These are phyloP conservation scores for Myrmecophaga tridactyla DNA, from an alignment of 2,113 vertebrate species.

Conservation along the genomic window DNA sequence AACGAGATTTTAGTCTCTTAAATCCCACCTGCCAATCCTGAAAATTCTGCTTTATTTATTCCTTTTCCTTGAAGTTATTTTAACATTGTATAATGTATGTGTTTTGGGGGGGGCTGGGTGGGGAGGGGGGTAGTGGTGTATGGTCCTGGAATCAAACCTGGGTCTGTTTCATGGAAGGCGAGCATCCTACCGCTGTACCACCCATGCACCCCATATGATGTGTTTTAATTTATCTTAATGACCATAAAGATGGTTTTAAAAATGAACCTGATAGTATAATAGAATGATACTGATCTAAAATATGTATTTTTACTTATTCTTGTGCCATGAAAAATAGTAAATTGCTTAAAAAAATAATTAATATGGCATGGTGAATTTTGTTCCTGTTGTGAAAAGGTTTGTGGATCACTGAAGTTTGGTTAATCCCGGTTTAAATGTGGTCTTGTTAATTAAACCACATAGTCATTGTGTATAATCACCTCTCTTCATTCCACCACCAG, in stretches of 20 bases:
- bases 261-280: not conserved
- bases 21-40: not conserved
- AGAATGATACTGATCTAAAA: not conserved
- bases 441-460: not conserved
- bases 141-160: too few relatives aligned
- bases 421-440: not conserved
- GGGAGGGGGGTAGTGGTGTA: too few relatives aligned
- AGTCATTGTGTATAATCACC: not conserved
- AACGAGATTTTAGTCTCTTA: not conserved
- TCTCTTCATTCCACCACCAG: not conserved
- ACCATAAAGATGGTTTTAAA: constrained; percentile 8
- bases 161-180: too few relatives aligned
- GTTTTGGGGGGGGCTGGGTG: too few relatives aligned
- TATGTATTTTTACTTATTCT: not conserved
- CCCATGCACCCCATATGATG: too few relatives aligned
- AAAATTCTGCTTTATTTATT: not conserved
- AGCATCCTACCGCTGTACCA: too few relatives aligned
- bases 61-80: not conserved
- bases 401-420: not conserved
- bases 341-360: not conserved
- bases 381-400: not conserved
- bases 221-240: constrained; percentile 11
- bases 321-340: not conserved
- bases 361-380: not conserved
- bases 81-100: not conserved